phyloP scores from a whole-genome alignment of 2,113 vertebrate species.

The Noctilio leporinus region DNA sequence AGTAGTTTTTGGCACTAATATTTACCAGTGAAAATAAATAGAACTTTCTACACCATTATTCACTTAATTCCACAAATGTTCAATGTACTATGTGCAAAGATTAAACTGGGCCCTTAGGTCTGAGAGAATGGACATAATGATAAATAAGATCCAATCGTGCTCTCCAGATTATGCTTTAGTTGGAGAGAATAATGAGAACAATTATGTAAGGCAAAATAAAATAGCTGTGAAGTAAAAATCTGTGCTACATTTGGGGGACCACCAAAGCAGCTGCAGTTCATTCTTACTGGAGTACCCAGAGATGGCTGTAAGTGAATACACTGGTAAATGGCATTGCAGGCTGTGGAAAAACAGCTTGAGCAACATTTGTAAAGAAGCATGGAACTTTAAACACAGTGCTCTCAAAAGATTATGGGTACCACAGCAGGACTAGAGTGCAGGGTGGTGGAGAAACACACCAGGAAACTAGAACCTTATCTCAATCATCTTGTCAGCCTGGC shows the following conservation, averaged over 20 bases:
- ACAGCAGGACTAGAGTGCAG: not conserved
- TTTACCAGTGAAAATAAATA: slow-evolving; percentile 10
- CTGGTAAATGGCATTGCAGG: not conserved
- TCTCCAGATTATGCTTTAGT: not conserved
- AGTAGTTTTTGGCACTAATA: not conserved
- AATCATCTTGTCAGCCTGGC: not conserved
- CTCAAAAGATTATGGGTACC: not conserved
- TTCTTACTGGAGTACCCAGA: not conserved
- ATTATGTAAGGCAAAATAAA: not conserved
- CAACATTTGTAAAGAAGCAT: not conserved
- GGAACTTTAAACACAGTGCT: not conserved
- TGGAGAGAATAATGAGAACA: not conserved
- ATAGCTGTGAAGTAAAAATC: not conserved
- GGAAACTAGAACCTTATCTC: not conserved
- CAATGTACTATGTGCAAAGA: not conserved
- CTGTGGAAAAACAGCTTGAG: not conserved
- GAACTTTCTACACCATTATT: not conserved
- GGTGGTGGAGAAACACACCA: not conserved
- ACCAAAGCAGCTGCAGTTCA: not conserved
- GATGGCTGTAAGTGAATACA: not conserved
- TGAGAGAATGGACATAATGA: not conserved
- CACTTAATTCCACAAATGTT: slow-evolving; percentile 17
- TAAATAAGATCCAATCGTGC: not conserved
- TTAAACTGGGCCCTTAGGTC: not conserved
- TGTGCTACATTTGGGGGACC: not conserved